A percentile compares a stretch with the other conserved stretches of the same genome.
Conservation (phyloP, 2,113 vertebrate species). For the Antennarius striatus region DNA sequence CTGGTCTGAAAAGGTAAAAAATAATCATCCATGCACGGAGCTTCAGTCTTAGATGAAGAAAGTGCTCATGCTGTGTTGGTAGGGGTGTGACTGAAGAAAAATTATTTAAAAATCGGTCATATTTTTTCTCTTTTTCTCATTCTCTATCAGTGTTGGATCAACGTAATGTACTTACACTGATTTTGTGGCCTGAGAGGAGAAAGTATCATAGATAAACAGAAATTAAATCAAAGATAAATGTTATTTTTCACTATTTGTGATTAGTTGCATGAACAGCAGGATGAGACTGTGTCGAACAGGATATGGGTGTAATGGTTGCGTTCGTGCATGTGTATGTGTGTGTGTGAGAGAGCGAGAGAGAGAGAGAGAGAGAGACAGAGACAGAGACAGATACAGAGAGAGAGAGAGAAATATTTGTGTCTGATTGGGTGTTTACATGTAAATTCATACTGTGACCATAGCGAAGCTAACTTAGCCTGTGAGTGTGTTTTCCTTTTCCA, state of each 20-base stretch:
- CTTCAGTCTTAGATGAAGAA: background rate
- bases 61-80: background rate
- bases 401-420: conserved; percentile 7
- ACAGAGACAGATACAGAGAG: too few species aligned
- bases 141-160: background rate
- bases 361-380: too few species aligned
- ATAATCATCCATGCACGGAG: background rate
- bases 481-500: conserved; percentile 11
- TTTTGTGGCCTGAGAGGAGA: background rate
- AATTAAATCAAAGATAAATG: background rate
- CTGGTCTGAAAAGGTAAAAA: background rate
- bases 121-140: background rate
- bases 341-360: background rate
- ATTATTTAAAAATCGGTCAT: too few species aligned
- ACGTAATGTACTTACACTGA: background rate
- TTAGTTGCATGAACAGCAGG: background rate
- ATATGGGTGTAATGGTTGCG: conserved; percentile 15
- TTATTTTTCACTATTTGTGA: conserved; percentile 9
- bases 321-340: conserved; percentile 39
- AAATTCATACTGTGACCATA: conserved; percentile 37
- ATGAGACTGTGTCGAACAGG: conserved; percentile 13
- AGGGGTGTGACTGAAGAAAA: too few species aligned
- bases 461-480: conserved; percentile 19
- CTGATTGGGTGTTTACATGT: conserved; percentile 37
- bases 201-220: background rate